Evolutionary conservation across 1,140 invertebrate genomes (phyloP), one percentile per base, ranked within the genome.

Genomic region (Asobara japonica): DNA sequence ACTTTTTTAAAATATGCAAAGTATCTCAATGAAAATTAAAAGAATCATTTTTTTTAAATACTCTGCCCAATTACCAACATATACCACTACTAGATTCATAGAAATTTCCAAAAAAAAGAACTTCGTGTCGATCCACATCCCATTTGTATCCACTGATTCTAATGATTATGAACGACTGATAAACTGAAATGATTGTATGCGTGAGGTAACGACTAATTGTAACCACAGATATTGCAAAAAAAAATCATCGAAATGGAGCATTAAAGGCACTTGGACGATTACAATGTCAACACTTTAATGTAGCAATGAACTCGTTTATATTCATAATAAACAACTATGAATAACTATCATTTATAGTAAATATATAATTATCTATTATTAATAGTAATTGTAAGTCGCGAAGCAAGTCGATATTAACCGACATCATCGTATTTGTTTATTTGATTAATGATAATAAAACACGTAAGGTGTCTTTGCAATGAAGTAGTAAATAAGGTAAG

Each of bases 221-320:
- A 64, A 62, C 68, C 27, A 29, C 18, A 64, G 31, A 18, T 36
- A 33, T 62, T 48, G 18, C 64, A 65, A 38, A 36, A 41, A 38
- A 38, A 36, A 65, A 10, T 41, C 20, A 36, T 65, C 38, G n/a
- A 64, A 64, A 10, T 31, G 11, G 16, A 64, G 33, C 16, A 51
- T 51, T 16, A 16, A 51, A 56, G 56, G 65, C 71, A 79, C 65
- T 80, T 78, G 78, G 84, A 84, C 83, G 78, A 81, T 74, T 83
- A 83, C 81, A 84, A 84, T 86, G 77, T 82, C 83, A 86, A 86
- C 83, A 84, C 83, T 85, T 86, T 86, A 86, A 86, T 86, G 78
- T 83, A 84, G 78, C 78, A 83, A 86, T 84, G 77, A 84, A 80
- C 77, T 82, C 76, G 76, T 81, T 78, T 79, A 80, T 80, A 80